phyloP scores from a whole-genome alignment of 2,113 vertebrate species.

The Phycodurus eques region DNA sequence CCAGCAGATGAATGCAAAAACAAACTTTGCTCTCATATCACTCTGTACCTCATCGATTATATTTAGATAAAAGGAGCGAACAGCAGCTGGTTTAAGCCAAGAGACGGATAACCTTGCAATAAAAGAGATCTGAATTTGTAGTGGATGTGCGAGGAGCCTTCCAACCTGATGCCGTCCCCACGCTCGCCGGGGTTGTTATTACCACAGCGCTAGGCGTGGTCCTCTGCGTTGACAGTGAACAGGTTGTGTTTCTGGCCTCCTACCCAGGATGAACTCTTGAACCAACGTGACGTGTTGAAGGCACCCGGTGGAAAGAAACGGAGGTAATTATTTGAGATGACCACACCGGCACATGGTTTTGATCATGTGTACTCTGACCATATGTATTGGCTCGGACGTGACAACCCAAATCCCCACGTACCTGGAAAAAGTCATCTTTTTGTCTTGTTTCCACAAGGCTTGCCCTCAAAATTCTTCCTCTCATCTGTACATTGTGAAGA shows the following conservation, averaged over 20 bases:
- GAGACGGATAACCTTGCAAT: not conserved
- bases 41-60: conserved; percentile 5
- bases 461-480: conserved; percentile 9
- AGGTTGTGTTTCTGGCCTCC: conserved; percentile 15
- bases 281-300: conserved; percentile 26
- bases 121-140: conserved; percentile 10
- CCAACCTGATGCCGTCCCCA: conserved; percentile 3
- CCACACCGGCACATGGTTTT: conserved; percentile 43
- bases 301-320: conserved; percentile 8
- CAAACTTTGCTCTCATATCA: not conserved
- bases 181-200: conserved; percentile 3
- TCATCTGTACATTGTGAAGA: conserved; percentile 19
- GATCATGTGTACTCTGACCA: conserved; percentile 33
- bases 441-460: conserved; percentile 31
- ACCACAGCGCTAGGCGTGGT: conserved; percentile 4
- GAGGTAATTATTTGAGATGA: conserved; percentile 38
- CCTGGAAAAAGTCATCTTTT: conserved; percentile 31
- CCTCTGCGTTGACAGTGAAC: not conserved
- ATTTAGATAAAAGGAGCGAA: not conserved
- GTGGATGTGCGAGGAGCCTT: not conserved
- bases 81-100: conserved; percentile 6
- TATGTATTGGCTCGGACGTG: conserved; percentile 27
- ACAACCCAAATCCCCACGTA: conserved; percentile 31
- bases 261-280: conserved; percentile 9
- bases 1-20: conserved; percentile 8